A percentile compares a stretch with the other conserved stretches of the same genome.
These are phyloP conservation scores for Dasysyrphus tricinctus DNA, from an alignment of 2,888 invertebrate species.

Conservation along the genomic window DNA sequence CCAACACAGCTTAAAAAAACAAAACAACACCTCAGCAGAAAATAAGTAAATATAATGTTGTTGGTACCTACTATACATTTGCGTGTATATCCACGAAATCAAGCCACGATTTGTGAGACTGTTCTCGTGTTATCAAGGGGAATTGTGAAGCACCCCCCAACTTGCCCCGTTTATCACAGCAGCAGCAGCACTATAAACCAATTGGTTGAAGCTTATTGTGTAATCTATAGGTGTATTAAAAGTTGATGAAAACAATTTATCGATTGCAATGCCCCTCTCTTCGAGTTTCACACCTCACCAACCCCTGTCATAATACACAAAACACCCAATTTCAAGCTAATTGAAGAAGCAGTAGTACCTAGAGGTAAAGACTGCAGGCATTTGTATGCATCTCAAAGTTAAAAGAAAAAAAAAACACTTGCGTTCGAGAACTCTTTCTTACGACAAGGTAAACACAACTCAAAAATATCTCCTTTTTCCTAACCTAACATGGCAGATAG, in stretches of 20 bases:
- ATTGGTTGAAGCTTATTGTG: slow-evolving; percentile 65
- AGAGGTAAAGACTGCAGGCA: neutral
- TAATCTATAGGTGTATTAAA: slow-evolving; percentile 54
- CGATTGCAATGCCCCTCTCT: slow-evolving; percentile 53
- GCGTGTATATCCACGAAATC: slow-evolving; percentile 36
- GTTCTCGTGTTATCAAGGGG: slow-evolving; percentile 39
- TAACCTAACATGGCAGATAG: slow-evolving; percentile 16
- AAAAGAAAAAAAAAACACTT: slow-evolving; percentile 21
- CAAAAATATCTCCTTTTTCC: slow-evolving; percentile 7
- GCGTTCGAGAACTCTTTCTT: slow-evolving; percentile 18
- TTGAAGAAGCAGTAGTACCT: neutral
- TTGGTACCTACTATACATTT: neutral
- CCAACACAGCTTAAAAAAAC: neutral
- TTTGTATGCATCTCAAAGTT: neutral
- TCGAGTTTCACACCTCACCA: slow-evolving; percentile 3
- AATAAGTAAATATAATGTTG: slow-evolving; percentile 2
- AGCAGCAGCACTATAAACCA: slow-evolving; percentile 32
- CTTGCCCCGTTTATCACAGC: slow-evolving; percentile 24
- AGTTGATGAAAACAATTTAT: slow-evolving; percentile 63
- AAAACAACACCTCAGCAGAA: slow-evolving; percentile 11
- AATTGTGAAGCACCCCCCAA: slow-evolving; percentile 5
- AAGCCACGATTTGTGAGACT: slow-evolving; percentile 4
- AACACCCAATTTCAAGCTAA: neutral
- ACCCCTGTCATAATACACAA: neutral
- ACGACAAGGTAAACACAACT: slow-evolving; percentile 18